Percentiles rank a stretch among this genome's conserved stretches.
phyloP scores from a whole-genome alignment of 2,797 vertebrate genomes.

The Chelon labrosus region DNA sequence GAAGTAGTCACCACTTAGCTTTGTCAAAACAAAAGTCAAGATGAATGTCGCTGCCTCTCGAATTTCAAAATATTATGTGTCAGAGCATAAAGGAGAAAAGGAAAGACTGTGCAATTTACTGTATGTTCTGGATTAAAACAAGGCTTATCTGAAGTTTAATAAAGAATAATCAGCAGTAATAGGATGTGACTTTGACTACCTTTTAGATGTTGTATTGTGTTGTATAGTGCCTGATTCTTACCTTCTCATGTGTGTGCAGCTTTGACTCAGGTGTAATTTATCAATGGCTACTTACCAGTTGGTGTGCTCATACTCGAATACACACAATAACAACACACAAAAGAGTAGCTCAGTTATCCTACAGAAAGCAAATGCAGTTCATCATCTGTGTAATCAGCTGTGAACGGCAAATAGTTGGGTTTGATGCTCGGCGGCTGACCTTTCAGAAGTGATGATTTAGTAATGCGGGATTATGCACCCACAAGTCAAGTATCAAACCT shows the following conservation, averaged over 20 bases:
- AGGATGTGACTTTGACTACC: too few relatives aligned
- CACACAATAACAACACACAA: neutral
- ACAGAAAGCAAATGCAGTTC: conserved; percentile 28
- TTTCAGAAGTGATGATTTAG: conserved; percentile 40
- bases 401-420: conserved; percentile 36
- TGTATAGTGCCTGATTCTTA: neutral
- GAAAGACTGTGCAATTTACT: too few relatives aligned
- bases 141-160: neutral
- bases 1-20: neutral
- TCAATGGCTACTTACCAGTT: conserved; percentile 1
- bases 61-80: neutral
- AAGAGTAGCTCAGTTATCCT: conserved; percentile 6
- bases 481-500: conserved; percentile 28
- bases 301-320: neutral
- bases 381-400: conserved; percentile 44
- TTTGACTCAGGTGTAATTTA: conserved; percentile 21
- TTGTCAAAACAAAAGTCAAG: neutral
- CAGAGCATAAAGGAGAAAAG: neutral
- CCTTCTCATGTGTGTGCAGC: neutral
- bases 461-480: conserved; percentile 24
- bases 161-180: too few relatives aligned
- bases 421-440: conserved; percentile 40
- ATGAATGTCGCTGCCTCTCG: neutral
- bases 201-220: too few relatives aligned
- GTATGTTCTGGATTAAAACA: neutral